Evolutionary conservation across 2,797 vertebrate species (phyloP).

Genomic region (Falco biarmicus): DNA sequence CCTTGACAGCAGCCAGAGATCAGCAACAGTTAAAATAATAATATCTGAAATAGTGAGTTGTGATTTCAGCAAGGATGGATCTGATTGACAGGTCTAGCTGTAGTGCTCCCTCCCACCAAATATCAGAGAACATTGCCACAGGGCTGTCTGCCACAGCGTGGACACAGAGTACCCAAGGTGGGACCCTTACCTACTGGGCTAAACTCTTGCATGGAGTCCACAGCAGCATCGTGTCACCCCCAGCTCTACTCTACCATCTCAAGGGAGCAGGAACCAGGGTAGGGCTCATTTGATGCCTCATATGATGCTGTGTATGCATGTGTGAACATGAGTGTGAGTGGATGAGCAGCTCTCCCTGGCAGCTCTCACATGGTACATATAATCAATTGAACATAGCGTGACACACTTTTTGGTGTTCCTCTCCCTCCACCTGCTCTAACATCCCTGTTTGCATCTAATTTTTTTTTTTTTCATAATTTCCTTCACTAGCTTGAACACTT

Average conservation of each 20-base stretch:
- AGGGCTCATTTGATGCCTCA: not conserved
- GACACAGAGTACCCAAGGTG: accelerated
- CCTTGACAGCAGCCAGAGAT: not conserved
- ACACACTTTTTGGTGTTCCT: not conserved
- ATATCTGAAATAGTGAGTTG: not conserved
- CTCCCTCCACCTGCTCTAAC: not conserved
- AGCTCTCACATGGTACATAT: not conserved
- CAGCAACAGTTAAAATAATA: not conserved
- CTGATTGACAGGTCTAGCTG: not conserved
- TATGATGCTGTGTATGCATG: not conserved
- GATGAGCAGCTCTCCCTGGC: not conserved
- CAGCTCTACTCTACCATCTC: not conserved
- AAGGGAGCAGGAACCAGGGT: not conserved
- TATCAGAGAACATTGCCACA: not conserved
- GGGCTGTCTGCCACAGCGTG: not conserved
- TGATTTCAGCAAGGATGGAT: not conserved
- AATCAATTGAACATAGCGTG: not conserved
- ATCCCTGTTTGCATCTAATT: not conserved
- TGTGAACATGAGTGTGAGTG: not conserved
- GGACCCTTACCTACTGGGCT: not conserved
- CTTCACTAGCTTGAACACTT: not conserved
- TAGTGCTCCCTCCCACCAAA: not conserved
- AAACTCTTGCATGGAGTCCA: not conserved
- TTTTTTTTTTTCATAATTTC: not conserved
- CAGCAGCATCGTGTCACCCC: not conserved